Evolutionary conservation across 1,140 invertebrate genomes (phyloP), one percentile per base, ranked within the genome.

Genomic region (Eufriesea mexicana): DNA sequence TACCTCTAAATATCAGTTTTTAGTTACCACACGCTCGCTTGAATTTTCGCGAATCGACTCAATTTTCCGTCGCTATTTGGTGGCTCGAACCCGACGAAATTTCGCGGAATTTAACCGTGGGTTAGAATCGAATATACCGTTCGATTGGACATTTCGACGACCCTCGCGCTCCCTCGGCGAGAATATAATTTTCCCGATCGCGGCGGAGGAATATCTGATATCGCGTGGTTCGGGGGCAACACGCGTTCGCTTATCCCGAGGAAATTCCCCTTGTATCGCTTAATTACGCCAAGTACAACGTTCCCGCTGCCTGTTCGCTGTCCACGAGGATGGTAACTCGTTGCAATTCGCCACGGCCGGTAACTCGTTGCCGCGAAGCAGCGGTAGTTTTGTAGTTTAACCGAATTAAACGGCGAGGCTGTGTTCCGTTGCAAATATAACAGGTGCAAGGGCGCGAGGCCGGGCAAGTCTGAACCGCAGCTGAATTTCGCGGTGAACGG

Each of bases 401-500:
- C 61, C 47, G 23, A 80, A 72, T 81, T 81, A 74, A 45, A 66
- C 25, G 28, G 28, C 7, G 45, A 10, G 9, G 14, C 8, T 75
- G 16, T 70, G 55, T 42, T 2, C 10, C 62, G 23, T 74, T 61
- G 75, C 42, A 83, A 67, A 74, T 61, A 67, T 59, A 81, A 78
- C 76, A 88, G 84, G 68, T 84, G 84, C 67, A 86, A 71, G 72
- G 91, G 91, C 62, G 81, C 90, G 55, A 90, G 93, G 64, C 88
- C 94, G 83, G 95, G 94, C 84, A 92, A 94, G 8, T 95, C 95
- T 0, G 94, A 96, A 83, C 95, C 95, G 28, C 95, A 96, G 77
- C 86, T 96, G n/a, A 95, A 95, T 73, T 96, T 95, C 89, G 93
- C 72, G 28, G 70, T 86, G 49, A 96, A 96, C 87, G 95, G 95